phyloP scores from a whole-genome alignment of 2,797 vertebrate species.

The Phoeniculus purpureus region DNA sequence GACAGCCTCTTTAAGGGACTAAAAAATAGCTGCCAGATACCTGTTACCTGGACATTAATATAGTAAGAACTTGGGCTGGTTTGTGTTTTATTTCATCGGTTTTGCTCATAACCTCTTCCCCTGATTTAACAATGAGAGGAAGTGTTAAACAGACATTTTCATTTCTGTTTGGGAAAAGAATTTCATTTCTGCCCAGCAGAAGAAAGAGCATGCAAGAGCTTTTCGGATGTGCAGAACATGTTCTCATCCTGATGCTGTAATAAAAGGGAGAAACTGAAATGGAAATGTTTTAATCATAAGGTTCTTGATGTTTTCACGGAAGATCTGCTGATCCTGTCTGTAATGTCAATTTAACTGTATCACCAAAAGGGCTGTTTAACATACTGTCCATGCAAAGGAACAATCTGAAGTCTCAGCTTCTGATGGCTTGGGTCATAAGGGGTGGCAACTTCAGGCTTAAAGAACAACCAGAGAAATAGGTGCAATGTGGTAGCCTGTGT shows the following conservation, averaged over 20 bases:
- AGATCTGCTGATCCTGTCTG: background rate
- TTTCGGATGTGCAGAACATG: background rate
- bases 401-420: background rate
- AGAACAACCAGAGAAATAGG: background rate
- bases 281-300: background rate
- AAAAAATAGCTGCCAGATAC: background rate
- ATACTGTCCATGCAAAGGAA: background rate
- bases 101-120: background rate
- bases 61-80: background rate
- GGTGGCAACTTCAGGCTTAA: background rate
- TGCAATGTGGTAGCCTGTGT: background rate
- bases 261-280: background rate
- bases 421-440: background rate
- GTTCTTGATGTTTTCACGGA: background rate
- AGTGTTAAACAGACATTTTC: background rate
- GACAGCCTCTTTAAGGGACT: background rate
- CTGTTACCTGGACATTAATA: background rate
- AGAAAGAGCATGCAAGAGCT: background rate
- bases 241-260: background rate
- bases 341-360: background rate
- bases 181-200: background rate
- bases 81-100: background rate
- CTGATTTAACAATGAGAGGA: background rate
- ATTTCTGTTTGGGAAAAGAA: background rate
- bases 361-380: background rate